Percentiles rank a stretch among this genome's conserved stretches.
These are phyloP conservation scores for Corticium candelabrum DNA, from an alignment of 37 sponge, comb jelly and placozoan species.

Conservation along the genomic window DNA sequence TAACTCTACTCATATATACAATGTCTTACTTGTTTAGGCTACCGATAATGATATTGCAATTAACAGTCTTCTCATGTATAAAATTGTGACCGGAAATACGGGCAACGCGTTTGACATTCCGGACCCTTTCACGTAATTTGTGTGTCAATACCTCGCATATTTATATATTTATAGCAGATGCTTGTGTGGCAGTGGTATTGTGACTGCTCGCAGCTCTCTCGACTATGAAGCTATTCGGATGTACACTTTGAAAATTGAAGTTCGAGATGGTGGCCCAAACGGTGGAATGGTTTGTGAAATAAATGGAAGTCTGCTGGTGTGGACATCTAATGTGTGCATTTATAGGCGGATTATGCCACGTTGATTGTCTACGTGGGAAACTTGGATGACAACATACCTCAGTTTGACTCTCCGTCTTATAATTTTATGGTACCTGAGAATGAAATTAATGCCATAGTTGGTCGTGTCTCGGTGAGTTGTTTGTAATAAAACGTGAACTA, in stretches of 20 bases:
- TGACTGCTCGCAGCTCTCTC: background rate
- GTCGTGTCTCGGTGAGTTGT: no score
- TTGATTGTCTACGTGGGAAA: slow-evolving; percentile 20
- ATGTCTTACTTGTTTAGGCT: background rate
- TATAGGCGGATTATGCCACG: background rate
- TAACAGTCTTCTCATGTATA: background rate
- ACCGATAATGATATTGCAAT: background rate
- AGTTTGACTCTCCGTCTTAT: slow-evolving; percentile 19
- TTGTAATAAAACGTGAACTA: no score
- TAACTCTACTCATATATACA: no score
- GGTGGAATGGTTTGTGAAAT: background rate
- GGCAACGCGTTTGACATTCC: background rate
- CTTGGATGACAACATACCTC: slow-evolving; percentile 35
- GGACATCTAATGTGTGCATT: no score
- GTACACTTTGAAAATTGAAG: background rate
- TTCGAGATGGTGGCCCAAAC: background rate
- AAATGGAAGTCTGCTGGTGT: no score
- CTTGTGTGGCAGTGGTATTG: background rate
- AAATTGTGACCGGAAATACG: background rate
- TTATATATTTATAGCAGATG: no score
- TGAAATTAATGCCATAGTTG: no score
- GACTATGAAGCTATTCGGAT: background rate
- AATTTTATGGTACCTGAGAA: slow-evolving; percentile 26
- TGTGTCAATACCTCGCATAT: no score
- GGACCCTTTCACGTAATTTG: background rate